Conservation (phyloP, 2,888 invertebrate species). For the Apamea epomidion region DNA sequence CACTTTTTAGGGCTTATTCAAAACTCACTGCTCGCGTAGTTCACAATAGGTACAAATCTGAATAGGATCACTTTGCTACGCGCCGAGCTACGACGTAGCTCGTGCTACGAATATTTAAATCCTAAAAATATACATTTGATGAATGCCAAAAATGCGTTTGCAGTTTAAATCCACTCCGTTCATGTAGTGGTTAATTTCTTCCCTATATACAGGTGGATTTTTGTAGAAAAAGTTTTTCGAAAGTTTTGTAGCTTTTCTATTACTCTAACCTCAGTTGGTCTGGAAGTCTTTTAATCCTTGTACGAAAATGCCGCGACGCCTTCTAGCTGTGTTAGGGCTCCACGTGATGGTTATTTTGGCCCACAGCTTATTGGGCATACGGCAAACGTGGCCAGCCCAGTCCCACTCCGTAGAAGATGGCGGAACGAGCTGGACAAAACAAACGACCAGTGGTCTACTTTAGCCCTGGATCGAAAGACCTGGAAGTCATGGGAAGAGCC, state of each 20-base stretch:
- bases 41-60: background rate
- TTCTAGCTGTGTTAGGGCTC: no score
- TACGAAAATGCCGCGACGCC: background rate
- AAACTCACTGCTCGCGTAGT: background rate
- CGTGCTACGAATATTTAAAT: constrained; percentile 36
- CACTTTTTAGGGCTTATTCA: background rate
- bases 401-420: no score
- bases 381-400: no score
- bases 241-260: background rate
- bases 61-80: constrained; percentile 31
- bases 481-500: no score
- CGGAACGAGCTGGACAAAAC: no score
- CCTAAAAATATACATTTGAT: background rate
- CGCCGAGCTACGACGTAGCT: constrained; percentile 38
- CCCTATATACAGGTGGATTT: background rate
- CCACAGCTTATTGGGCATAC: no score
- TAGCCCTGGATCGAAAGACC: no score
- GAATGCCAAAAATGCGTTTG: background rate
- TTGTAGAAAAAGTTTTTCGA: background rate
- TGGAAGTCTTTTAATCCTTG: background rate
- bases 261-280: background rate
- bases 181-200: background rate
- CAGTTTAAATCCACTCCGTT: background rate
- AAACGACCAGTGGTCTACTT: no score
- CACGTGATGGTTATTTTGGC: no score